phyloP scores from a whole-genome alignment of 2,888 invertebrate genomes.

The Acanthosoma haemorrhoidale region DNA sequence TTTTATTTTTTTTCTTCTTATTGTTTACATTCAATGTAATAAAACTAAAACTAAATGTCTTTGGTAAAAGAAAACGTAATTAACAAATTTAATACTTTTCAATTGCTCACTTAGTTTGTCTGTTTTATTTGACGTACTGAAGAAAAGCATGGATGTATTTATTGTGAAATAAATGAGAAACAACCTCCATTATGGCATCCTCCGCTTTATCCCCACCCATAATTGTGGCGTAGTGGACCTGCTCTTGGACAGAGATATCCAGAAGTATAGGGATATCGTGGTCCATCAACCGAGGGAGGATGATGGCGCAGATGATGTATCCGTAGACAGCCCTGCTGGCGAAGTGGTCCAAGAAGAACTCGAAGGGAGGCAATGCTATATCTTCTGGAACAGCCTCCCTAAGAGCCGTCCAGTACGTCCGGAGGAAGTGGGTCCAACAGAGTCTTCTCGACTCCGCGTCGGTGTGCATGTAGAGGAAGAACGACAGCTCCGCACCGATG shows the following conservation, averaged over 20 bases:
- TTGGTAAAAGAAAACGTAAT: too few relatives aligned
- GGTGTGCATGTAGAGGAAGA: constrained; percentile 46
- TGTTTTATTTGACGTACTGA: neutral
- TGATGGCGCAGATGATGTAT: constrained; percentile 32
- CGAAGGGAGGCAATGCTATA: constrained; percentile 11
- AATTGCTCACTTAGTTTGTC: too few relatives aligned
- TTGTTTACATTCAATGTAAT: too few relatives aligned
- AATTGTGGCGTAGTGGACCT: neutral
- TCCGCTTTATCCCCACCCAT: neutral
- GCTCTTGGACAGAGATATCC: neutral
- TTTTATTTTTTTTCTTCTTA: too few relatives aligned
- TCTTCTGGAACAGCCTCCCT: constrained; percentile 13
- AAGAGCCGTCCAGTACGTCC: constrained; percentile 41
- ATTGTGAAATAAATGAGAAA: neutral
- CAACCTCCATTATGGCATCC: neutral
- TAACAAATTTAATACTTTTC: too few relatives aligned
- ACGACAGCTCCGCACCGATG: constrained; percentile 45
- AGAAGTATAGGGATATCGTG: neutral
- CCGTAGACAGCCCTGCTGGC: constrained; percentile 35
- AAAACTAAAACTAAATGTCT: too few relatives aligned
- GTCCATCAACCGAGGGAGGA: constrained; percentile 36
- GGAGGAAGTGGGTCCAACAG: constrained; percentile 42
- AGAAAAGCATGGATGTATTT: neutral
- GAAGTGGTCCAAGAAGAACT: constrained; percentile 29
- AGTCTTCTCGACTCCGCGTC: constrained; percentile 42